Conservation (phyloP, 1,140 invertebrate genomes). For the Andricus grossulariae region DNA sequence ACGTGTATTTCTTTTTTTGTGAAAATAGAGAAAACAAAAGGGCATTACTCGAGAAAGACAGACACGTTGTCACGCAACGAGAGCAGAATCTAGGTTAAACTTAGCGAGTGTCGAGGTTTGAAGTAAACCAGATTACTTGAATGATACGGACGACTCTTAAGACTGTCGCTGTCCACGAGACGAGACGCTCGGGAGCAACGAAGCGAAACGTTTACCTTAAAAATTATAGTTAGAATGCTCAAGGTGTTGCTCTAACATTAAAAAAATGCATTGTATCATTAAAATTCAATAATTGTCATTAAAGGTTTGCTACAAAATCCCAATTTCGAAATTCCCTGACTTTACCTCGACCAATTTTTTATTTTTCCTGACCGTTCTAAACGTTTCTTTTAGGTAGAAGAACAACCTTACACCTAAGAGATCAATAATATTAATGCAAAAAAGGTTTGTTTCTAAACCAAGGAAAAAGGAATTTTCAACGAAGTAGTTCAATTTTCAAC, state of each 20-base stretch:
- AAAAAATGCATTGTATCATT: neutral
- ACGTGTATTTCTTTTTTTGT: neutral
- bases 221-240: conserved; percentile 14
- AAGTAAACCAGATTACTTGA: conserved; percentile 8
- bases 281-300: neutral
- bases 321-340: too few species aligned
- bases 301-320: too few species aligned
- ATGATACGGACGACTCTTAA: neutral
- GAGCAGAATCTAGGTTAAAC: conserved; percentile 36
- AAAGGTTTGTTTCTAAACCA: too few species aligned
- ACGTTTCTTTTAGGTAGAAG: too few species aligned
- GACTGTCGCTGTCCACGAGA: neutral
- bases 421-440: too few species aligned
- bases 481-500: too few species aligned
- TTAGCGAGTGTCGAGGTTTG: neutral
- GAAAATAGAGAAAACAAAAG: neutral
- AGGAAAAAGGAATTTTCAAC: too few species aligned
- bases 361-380: too few species aligned
- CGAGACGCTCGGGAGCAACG: neutral
- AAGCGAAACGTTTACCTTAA: neutral
- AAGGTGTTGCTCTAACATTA: conserved; percentile 7
- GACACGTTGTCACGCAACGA: conserved; percentile 10
- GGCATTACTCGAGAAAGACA: neutral
- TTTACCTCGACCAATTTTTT: too few species aligned
- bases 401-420: too few species aligned